phyloP scores from a whole-genome alignment of 1,140 invertebrate genomes.

The Linepithema humile region DNA sequence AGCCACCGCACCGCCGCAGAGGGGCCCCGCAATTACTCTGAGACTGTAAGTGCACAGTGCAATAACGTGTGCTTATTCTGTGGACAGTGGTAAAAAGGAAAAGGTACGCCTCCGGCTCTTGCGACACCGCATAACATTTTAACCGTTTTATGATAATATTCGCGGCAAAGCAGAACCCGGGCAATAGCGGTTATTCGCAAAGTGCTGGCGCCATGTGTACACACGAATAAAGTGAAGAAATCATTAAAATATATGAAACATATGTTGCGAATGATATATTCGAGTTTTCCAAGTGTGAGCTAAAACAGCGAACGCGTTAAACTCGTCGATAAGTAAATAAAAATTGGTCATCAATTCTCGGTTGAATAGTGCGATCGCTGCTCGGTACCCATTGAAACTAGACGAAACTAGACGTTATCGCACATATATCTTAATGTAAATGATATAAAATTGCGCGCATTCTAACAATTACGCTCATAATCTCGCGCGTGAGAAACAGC shows the following conservation, averaged over 20 bases:
- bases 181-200: not conserved
- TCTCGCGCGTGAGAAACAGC: not conserved
- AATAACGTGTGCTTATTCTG: conserved; percentile 66
- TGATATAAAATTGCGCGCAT: not conserved
- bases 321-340: not conserved
- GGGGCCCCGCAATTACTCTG: conserved; percentile 65
- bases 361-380: not conserved
- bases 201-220: not conserved
- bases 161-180: not conserved
- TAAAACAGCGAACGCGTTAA: not conserved
- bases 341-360: not conserved
- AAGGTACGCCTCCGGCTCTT: not conserved
- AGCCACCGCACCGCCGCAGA: conserved; percentile 23
- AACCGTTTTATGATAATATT: conserved; percentile 3
- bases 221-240: not conserved
- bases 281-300: not conserved
- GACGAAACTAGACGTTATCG: not conserved
- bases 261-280: not conserved
- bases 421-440: not conserved
- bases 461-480: not conserved
- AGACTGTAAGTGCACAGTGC: conserved; percentile 60
- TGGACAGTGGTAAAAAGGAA: not conserved
- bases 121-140: conserved; percentile 24
- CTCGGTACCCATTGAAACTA: not conserved
- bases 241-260: not conserved